Base-by-base conservation (phyloP, 35 echinoderm and acorn worm genomes). In the Antedon bifida region DNA sequence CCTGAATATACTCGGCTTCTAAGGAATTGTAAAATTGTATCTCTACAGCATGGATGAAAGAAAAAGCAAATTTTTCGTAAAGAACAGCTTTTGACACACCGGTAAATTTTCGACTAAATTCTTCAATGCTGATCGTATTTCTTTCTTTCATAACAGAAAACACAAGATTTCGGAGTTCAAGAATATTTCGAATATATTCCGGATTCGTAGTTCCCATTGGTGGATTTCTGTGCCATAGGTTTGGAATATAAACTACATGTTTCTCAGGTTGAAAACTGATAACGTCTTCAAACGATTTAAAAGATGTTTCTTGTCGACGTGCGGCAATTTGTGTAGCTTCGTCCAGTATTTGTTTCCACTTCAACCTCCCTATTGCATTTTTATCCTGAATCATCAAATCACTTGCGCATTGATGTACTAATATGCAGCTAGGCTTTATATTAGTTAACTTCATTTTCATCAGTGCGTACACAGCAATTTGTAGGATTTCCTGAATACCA, bases 1-100 rank as follows among this genome's bases (percentile, higher is more conserved):
- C n/a, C n/a, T n/a, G n/a, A 11, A 64, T 2, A 64, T 19, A 26
- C 23, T 64, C 23, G 5, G 51, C 3, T 64, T 64, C 51, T 23
- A 64, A 64, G 2, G 51, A 8, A 64, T 7, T 64, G 23, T 19
- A 64, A 11, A 21, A 8, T 26, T 26, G 51, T 19, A 64, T 64
- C 1, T 64, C 51, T 19, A 64, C 2, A 2, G 51, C 26, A 51
- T 87, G 82, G 23, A 75, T 79, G 31, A 87, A 87, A 36, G 74
- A 78, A n/a, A 87, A 87, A 21, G 82, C 81, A 33, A 87, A 87
- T 14, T 87, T 56, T 35, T 87, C 86, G 14, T 76, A 79, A 28
- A 36, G 81, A 9, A 87, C 79, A 21, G 86, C 86, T n/a, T 87
- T 87, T 79, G 79, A 87, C 14, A 87, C 31, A 31, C 32, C 36